Evolutionary conservation across 2,113 vertebrate genomes (phyloP).

Genomic region (Strix aluco): DNA sequence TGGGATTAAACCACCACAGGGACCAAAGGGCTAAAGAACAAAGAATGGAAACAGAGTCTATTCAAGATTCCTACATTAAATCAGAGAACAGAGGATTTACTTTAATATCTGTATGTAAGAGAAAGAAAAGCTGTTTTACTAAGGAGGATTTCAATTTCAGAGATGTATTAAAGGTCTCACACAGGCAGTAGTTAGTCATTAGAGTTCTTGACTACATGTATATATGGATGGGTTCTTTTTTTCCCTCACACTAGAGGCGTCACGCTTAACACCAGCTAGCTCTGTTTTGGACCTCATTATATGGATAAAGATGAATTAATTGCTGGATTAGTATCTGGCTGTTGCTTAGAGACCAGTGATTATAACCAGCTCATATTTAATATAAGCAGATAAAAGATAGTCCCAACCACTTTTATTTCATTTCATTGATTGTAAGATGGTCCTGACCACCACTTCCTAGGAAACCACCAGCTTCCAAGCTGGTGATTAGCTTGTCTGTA

Average conservation of each 20-base stretch:
- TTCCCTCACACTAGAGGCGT: not conserved
- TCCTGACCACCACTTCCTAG: not conserved
- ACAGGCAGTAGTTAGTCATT: not conserved
- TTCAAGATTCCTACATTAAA: not conserved
- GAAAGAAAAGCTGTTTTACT: not conserved
- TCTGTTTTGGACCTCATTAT: constrained; percentile 51
- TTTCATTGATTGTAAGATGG: not conserved
- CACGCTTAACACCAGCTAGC: not conserved
- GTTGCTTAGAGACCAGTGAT: constrained; percentile 34
- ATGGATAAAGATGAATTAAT: constrained; percentile 50
- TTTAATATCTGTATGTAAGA: not conserved
- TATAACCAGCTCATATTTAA: constrained; percentile 38
- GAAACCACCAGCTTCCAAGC: constrained; percentile 2
- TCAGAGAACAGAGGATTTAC: not conserved
- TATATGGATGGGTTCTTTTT: not conserved
- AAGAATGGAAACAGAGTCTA: not conserved
- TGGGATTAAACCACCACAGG: too few relatives aligned
- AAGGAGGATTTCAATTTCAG: not conserved
- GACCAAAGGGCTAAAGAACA: not conserved
- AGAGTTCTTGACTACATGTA: not conserved
- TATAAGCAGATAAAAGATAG: constrained; percentile 36
- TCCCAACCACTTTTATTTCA: not conserved
- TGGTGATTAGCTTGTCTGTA: not conserved
- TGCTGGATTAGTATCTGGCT: constrained; percentile 33
- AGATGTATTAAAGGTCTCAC: constrained; percentile 20